Conservation (phyloP, 30 jellyfish, hydroid and myxozoan genomes). For the Catostylus mosaicus region DNA sequence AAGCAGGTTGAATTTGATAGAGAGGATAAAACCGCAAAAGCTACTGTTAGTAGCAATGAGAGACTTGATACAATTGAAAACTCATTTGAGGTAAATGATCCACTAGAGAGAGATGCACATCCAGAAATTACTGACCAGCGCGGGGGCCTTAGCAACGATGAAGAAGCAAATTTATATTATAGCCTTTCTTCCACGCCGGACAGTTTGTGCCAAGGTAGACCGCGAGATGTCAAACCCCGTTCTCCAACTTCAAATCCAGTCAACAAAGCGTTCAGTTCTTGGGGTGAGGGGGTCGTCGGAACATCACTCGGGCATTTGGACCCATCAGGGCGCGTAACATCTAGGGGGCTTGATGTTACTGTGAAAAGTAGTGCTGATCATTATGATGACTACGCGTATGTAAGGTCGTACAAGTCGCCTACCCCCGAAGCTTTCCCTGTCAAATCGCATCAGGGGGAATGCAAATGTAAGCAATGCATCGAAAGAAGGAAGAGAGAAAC, state of each 20-base stretch:
- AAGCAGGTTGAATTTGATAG: neutral
- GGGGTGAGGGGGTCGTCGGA: constrained; percentile 64
- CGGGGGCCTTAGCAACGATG: neutral
- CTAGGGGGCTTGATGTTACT: constrained; percentile 43
- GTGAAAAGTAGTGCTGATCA: constrained; percentile 45
- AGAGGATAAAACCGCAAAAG: neutral
- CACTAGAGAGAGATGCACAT: neutral
- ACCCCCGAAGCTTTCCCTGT: neutral
- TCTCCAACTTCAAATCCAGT: constrained; percentile 10
- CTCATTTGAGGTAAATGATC: neutral
- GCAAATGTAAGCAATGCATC: constrained; percentile 5
- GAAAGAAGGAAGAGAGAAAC: constrained; percentile 17
- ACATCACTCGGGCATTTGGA: neutral
- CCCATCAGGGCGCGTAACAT: constrained; percentile 37
- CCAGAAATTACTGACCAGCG: neutral
- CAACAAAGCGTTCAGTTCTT: constrained; percentile 30
- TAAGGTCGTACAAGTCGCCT: constrained; percentile 14
- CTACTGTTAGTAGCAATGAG: neutral
- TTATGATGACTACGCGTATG: constrained; percentile 31
- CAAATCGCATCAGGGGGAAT: neutral
- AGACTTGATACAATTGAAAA: neutral
- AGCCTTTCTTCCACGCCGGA: neutral
- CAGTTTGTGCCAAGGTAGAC: neutral
- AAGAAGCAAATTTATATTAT: neutral
- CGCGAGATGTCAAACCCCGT: neutral